These are phyloP conservation scores for Epizoanthus illoricatus DNA, from an alignment of 92 coral and sea anemone genomes.

Conservation along the genomic window DNA sequence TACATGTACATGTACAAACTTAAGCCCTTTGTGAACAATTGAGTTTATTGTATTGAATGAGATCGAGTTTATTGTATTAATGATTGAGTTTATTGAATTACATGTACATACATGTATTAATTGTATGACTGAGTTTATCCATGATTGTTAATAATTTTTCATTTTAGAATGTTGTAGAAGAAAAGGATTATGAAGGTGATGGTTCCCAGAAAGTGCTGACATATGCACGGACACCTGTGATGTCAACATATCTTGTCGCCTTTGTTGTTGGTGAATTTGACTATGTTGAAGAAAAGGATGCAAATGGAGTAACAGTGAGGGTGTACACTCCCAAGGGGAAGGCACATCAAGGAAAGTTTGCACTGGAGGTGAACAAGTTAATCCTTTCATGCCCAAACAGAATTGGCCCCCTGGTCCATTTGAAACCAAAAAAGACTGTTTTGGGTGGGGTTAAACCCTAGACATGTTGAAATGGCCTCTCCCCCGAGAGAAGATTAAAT, in stretches of 20 bases:
- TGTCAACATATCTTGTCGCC: constrained; percentile 96
- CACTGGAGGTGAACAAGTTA: constrained; percentile 75
- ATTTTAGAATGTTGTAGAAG: constrained; percentile 85
- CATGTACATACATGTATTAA: too few relatives aligned
- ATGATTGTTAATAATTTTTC: not conserved
- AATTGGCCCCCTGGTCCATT: not conserved
- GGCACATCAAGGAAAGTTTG: constrained; percentile 89
- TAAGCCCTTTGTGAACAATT: not conserved
- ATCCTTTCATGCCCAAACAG: not conserved
- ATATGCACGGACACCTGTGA: constrained; percentile 88
- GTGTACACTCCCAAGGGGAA: constrained; percentile 97
- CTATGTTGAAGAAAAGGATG: constrained; percentile 88
- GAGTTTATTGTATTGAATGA: not conserved
- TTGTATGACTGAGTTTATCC: not conserved
- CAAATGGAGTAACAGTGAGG: constrained; percentile 82
- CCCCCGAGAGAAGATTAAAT: too few relatives aligned
- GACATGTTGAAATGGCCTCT: too few relatives aligned
- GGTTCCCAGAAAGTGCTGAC: constrained; percentile 74
- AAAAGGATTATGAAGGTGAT: constrained; percentile 68
- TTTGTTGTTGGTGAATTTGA: constrained; percentile 99
- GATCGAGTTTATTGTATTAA: too few relatives aligned
- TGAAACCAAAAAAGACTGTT: too few relatives aligned
- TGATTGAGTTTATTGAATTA: too few relatives aligned
- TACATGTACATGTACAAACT: too few relatives aligned
- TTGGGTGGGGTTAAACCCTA: too few relatives aligned